Conservation (phyloP, 2,113 vertebrate species). For the Triplophysa dalaica region DNA sequence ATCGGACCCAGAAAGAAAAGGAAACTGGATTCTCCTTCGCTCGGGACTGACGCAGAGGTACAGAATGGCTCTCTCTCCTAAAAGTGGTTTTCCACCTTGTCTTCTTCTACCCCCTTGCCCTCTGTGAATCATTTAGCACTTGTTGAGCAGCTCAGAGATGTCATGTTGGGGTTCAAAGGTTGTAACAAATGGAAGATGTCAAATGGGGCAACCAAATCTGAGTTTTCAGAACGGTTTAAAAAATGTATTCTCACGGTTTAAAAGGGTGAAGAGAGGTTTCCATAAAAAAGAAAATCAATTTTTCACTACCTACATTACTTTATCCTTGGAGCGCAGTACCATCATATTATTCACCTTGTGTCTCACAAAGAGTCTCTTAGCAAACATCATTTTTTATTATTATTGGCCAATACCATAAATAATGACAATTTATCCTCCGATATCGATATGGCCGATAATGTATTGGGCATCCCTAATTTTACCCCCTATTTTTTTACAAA, state of each 20-base stretch:
- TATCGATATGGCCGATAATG: no score
- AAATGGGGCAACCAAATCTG: neutral
- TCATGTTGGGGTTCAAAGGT: conserved; percentile 11
- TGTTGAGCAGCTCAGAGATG: conserved; percentile 9
- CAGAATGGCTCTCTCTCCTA: neutral
- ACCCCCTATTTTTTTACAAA: no score
- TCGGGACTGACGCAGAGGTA: conserved; percentile 89
- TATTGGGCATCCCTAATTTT: no score
- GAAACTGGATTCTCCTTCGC: conserved; percentile 84
- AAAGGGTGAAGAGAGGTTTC: no score
- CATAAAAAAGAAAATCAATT: no score
- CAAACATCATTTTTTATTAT: no score
- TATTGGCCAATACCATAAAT: no score
- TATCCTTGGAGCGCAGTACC: no score
- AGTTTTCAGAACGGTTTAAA: neutral
- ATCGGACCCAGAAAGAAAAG: conserved; percentile 94
- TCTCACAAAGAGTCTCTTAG: no score
- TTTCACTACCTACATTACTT: no score
- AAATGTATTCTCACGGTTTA: neutral
- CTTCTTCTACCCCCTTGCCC: neutral
- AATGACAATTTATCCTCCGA: no score
- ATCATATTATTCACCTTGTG: no score
- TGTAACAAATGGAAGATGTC: neutral
- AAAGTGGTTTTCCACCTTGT: neutral
- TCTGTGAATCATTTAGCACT: conserved; percentile 10